Percentiles rank a stretch among this genome's conserved stretches.
Evolutionary conservation across 2,113 vertebrate species (phyloP).

Genomic region (Muscicapa adusta): DNA sequence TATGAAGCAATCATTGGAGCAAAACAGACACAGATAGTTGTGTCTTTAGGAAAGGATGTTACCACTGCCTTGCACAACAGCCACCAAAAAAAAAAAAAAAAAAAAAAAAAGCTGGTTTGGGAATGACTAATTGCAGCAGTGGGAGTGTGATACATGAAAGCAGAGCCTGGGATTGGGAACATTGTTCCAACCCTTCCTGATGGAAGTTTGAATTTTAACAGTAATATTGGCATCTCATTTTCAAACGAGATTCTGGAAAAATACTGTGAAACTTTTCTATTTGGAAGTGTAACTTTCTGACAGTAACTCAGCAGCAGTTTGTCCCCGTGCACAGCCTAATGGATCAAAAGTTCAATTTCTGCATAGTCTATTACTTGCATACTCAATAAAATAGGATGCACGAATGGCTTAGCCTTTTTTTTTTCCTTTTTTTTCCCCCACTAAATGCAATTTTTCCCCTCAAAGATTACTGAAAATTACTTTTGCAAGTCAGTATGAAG

Average conservation of each 20-base stretch:
- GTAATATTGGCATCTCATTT: background rate
- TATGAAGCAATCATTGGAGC: background rate
- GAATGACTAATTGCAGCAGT: background rate
- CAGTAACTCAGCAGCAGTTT: background rate
- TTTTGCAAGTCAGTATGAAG: constrained; percentile 60
- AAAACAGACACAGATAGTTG: background rate
- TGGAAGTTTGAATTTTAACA: background rate
- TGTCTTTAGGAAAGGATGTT: background rate
- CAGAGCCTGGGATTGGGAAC: background rate
- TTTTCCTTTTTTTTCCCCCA: background rate
- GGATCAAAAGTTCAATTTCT: constrained; percentile 39
- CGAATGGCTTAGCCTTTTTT: constrained; percentile 28
- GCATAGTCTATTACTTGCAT: constrained; percentile 27
- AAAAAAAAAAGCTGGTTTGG: background rate
- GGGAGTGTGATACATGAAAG: background rate
- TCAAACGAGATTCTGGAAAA: background rate
- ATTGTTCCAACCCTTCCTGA: background rate
- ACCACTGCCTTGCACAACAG: background rate
- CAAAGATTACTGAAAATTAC: constrained; percentile 67
- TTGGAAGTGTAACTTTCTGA: constrained; percentile 39
- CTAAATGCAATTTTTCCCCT: constrained; percentile 68
- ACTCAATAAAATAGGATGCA: constrained; percentile 44
- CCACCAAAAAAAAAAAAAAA: background rate
- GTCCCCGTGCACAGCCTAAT: constrained; percentile 10
- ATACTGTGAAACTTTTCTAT: constrained; percentile 10